A percentile compares a stretch with the other conserved stretches of the same genome.
These are phyloP conservation scores for Digitonthophagus gazella DNA, from an alignment of 2,888 invertebrate species.

Conservation along the genomic window DNA sequence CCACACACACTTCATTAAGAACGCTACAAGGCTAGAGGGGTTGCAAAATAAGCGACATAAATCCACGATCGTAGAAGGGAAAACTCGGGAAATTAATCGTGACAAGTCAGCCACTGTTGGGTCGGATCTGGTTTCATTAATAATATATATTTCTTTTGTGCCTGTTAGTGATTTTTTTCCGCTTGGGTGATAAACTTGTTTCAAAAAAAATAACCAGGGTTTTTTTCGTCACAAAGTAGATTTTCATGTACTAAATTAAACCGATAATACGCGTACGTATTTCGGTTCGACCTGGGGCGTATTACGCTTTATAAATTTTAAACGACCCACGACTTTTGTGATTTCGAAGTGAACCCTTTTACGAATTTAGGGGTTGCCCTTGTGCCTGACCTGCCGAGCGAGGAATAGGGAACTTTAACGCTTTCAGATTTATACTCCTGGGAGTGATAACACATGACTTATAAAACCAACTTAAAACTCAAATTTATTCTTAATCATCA, in stretches of 20 bases:
- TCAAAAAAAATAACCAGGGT: neutral
- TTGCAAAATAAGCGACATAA: neutral
- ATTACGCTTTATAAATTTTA: neutral
- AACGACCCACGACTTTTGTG: neutral
- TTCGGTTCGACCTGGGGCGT: neutral
- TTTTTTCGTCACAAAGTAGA: neutral
- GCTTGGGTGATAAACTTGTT: neutral
- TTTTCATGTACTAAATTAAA: neutral
- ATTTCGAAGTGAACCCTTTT: neutral
- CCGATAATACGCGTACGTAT: neutral
- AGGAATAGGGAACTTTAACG: constrained; percentile 33
- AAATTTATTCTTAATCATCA: constrained; percentile 28
- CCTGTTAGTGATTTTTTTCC: neutral
- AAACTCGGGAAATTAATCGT: neutral
- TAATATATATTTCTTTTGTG: neutral
- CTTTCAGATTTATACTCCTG: constrained; percentile 34
- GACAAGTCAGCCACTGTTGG: neutral
- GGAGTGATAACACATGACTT: constrained; percentile 33
- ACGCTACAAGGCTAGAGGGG: neutral
- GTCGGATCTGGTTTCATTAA: neutral
- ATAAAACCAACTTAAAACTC: constrained; percentile 27
- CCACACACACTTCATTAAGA: neutral
- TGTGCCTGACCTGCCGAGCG: constrained; percentile 31
- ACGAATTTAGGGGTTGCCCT: neutral
- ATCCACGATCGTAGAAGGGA: neutral